Conservation (phyloP, 2,888 invertebrate genomes). For the Oxycera nigricornis region DNA sequence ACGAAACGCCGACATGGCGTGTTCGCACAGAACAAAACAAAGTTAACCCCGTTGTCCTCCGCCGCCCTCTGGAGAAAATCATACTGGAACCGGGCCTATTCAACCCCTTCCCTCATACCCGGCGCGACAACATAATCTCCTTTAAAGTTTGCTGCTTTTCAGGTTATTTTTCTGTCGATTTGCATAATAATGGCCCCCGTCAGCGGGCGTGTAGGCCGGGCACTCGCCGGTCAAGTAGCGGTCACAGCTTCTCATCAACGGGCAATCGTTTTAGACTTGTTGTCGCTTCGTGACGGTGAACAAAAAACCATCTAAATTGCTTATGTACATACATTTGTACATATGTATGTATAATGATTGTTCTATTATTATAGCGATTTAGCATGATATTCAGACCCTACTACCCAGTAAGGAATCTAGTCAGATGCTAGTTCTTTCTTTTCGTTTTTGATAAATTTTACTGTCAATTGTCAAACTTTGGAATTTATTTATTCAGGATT, state of each 20-base stretch:
- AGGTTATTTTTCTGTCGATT: not conserved
- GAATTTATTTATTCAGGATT: too few relatives aligned
- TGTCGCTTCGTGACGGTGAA: not conserved
- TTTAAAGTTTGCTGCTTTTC: slow-evolving; percentile 16
- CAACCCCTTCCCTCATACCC: too few relatives aligned
- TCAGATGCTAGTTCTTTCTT: too few relatives aligned
- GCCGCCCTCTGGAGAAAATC: too few relatives aligned
- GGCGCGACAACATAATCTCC: slow-evolving; percentile 13
- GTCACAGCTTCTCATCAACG: not conserved
- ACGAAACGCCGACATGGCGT: not conserved
- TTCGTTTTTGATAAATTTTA: too few relatives aligned
- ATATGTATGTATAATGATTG: not conserved
- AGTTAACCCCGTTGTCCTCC: not conserved
- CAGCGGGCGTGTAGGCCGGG: not conserved
- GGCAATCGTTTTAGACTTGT: not conserved
- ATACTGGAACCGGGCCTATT: too few relatives aligned
- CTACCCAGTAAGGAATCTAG: too few relatives aligned
- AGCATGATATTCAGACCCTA: too few relatives aligned
- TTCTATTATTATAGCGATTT: not conserved
- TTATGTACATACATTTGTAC: not conserved
- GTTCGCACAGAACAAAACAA: not conserved
- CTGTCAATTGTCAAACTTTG: too few relatives aligned
- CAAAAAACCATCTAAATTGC: not conserved
- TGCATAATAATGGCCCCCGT: not conserved
- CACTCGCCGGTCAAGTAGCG: not conserved